Base-by-base conservation (phyloP, 2,888 invertebrate species). In the Neocrepidodera transversa region DNA sequence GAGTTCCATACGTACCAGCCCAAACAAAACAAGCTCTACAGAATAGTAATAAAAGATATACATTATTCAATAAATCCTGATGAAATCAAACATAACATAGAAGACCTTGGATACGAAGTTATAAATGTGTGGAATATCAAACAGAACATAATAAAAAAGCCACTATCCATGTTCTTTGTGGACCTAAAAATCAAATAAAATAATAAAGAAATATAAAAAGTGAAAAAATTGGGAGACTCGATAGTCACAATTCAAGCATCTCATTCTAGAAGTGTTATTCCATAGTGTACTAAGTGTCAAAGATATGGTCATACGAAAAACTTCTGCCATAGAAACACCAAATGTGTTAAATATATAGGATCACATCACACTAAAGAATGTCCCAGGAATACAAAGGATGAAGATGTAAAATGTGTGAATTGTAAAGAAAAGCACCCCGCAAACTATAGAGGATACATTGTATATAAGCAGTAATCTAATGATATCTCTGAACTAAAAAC, bases 361-460 rank as follows among this genome's bases (percentile, higher is more conserved):
- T 3, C 11, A 10, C 38, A 38, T 16, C 8, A n/a, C 7, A 38
- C 38, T 16, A 5, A 16, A 17, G 8, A 38, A 16, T 38, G 38
- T 38, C 17, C 38, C 11, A 16, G 38, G 17, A 38, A 38, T 10
- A 11, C 11, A 14, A 38, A 17, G 10, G 2, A n/a, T 2, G 17
- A 3, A 17, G 10, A 38, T 16, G 38, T 38, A 17, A 38, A 38
- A 16, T 38, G 38, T 38, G 17, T 17, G 7, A n/a, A 13, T 17
- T 38, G 38, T 16, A 17, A 43, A 3, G 63, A 60, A 20, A 45
- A 63, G 11, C 67, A 72, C 36, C 68, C 65, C 17, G 68, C 69
- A 11, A 71, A 60, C 40, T 71, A 70, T 42, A 66, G 62, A 59
- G 68, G 67, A 45, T 71, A 67, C 40, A 20, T 28, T 4, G n/a